A percentile compares a stretch with the other conserved stretches of the same genome.
Evolutionary conservation across 2,113 vertebrate genomes (phyloP).

Genomic region (Vombatus ursinus): DNA sequence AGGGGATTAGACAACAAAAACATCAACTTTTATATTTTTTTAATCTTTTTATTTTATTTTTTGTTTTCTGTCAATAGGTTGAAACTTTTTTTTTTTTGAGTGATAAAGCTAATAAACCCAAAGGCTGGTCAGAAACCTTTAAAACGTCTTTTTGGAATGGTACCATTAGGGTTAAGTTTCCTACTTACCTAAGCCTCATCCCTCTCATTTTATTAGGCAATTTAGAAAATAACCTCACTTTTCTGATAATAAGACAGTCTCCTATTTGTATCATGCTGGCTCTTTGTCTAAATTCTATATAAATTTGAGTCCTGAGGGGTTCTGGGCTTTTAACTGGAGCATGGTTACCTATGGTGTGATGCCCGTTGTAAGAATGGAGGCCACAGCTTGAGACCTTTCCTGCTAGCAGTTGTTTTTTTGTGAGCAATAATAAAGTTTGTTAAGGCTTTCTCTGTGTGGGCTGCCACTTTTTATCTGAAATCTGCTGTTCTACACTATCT

Average conservation of each 20-base stretch:
- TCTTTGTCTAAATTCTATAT: background rate
- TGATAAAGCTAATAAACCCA: background rate
- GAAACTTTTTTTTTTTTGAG: background rate
- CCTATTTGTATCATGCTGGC: background rate
- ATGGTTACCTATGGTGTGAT: background rate
- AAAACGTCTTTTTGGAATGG: background rate
- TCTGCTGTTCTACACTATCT: background rate
- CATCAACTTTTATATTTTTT: background rate
- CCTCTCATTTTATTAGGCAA: background rate
- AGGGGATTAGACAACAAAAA: background rate
- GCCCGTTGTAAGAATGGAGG: background rate
- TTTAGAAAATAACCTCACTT: background rate
- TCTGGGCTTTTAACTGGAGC: background rate
- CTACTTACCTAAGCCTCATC: background rate
- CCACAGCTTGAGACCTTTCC: background rate
- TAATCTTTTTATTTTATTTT: background rate
- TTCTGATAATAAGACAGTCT: background rate
- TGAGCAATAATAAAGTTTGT: background rate
- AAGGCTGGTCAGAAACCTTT: background rate
- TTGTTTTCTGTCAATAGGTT: background rate
- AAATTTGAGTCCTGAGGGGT: background rate
- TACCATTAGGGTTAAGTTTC: background rate
- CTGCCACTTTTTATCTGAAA: background rate
- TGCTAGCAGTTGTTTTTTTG: background rate
- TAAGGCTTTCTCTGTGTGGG: background rate